Base-by-base conservation (phyloP, 2,113 vertebrate genomes). In the Lophochroa leadbeateri region DNA sequence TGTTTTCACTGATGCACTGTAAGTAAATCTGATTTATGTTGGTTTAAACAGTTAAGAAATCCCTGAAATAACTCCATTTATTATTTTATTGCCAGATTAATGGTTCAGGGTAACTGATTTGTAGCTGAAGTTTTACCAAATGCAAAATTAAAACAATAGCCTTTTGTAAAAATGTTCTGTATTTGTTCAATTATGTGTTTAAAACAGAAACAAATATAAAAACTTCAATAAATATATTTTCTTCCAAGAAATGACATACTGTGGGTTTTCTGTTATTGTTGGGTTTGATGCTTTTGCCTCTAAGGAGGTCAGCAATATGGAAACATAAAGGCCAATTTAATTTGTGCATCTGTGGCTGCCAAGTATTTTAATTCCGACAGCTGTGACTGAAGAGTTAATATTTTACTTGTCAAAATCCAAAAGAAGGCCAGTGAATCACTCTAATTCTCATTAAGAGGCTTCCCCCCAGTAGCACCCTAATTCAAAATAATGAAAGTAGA, bases 281-380 rank as follows among this genome's bases (percentile, higher is more conserved):
- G 96, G 97, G 97, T 96, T 97, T 97, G 97, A 98, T 98, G 96
- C 97, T 98, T 98, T 97, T 98, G 98, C 99, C 99, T 99, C 99
- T 99, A 98, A 98, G 98, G 99, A 99, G 99, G 99, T 99, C 99
- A 99, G 99, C 98, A 99, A 98, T 99, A 99, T 99, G 99, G 99
- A 99, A 99, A 99, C 99, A 99, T 99, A 99, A 99, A 99, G 99
- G 99, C 98, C 99, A 99, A 99, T 99, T 99, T 99, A 99, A 99
- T 99, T 99, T 99, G 99, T 98, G 98, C 99, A 99, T 99, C 99
- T 99, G 97, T 98, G 98, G 99, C 99, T 99, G 98, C 99, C 99
- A 99, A 99, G 99, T 99, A 99, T 99, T 99, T 99, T 99, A 99
- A 99, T 99, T 99, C 99, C 99, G 99, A 99, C 99, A 99, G 99